A percentile compares a stretch with the other conserved stretches of the same genome.
phyloP scores from a whole-genome alignment of 1,140 invertebrate genomes.

The Scaptomyza graminum region DNA sequence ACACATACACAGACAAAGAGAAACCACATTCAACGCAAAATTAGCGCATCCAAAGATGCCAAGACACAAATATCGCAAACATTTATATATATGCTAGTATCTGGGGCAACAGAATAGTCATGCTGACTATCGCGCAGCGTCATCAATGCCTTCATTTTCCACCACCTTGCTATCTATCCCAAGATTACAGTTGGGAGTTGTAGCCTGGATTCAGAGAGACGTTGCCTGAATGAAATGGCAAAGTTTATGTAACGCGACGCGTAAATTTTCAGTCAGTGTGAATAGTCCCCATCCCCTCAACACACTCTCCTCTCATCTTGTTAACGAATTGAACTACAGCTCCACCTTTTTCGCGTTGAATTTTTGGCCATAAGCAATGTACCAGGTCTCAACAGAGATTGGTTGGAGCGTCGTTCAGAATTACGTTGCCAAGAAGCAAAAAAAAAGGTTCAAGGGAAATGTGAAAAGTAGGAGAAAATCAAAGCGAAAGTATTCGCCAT shows the following conservation, averaged over 20 bases:
- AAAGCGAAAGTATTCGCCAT: slow-evolving; percentile 40
- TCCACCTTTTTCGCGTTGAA: slow-evolving; percentile 76
- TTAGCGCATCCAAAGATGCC: slow-evolving; percentile 59
- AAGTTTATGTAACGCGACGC: slow-evolving; percentile 67
- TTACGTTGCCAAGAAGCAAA: slow-evolving; percentile 54
- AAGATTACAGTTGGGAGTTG: neutral
- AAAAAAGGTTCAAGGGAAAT: slow-evolving; percentile 40
- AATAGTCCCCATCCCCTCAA: slow-evolving; percentile 11
- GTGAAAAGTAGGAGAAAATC: slow-evolving; percentile 49
- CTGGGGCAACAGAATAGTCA: slow-evolving; percentile 48
- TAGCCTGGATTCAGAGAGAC: slow-evolving; percentile 5
- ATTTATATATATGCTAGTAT: no score
- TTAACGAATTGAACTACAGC: slow-evolving; percentile 79
- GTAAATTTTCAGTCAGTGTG: slow-evolving; percentile 69
- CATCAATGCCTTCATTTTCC: slow-evolving; percentile 22
- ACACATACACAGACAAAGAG: slow-evolving; percentile 4
- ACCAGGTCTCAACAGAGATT: slow-evolving; percentile 65
- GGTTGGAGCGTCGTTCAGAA: slow-evolving; percentile 41
- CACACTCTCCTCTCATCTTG: slow-evolving; percentile 26
- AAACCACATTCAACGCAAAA: slow-evolving; percentile 37
- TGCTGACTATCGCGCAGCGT: slow-evolving; percentile 63
- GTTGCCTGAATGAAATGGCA: slow-evolving; percentile 48
- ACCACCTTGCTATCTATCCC: slow-evolving; percentile 1
- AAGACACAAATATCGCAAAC: slow-evolving; percentile 20
- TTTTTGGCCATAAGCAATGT: slow-evolving; percentile 25